phyloP scores from a whole-genome alignment of 2,113 vertebrate species.

The Amphiprion ocellaris region DNA sequence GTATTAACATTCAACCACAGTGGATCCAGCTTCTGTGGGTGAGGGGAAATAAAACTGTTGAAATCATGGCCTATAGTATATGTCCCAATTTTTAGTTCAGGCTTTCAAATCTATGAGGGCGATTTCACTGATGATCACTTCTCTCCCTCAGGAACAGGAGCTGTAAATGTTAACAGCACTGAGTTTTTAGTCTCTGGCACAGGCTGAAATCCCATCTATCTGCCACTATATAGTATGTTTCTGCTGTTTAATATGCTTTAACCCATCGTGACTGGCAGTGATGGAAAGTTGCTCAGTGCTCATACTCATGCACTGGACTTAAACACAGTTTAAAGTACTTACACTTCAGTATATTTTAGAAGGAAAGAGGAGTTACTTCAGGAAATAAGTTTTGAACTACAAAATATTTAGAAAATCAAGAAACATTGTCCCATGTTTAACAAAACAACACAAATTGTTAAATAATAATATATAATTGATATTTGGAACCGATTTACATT shows the following conservation, averaged over 20 bases:
- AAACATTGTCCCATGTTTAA: no score
- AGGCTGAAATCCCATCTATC: slow-evolving; percentile 51
- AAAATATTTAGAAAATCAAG: no score
- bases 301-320: not conserved
- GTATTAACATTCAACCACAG: slow-evolving; percentile 26
- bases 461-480: no score
- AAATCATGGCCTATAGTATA: slow-evolving; percentile 43
- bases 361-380: no score
- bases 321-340: not conserved
- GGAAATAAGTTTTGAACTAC: no score
- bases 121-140: slow-evolving; percentile 73
- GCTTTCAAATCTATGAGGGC: slow-evolving; percentile 61
- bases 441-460: no score
- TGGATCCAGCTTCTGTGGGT: slow-evolving; percentile 8
- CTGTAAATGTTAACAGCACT: slow-evolving; percentile 74
- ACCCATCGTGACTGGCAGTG: slow-evolving; percentile 11
- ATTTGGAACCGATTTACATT: no score
- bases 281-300: slow-evolving; percentile 6
- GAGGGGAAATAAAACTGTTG: slow-evolving; percentile 35
- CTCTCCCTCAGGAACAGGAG: slow-evolving; percentile 64
- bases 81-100: slow-evolving; percentile 57
- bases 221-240: slow-evolving; percentile 49
- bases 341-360: no score
- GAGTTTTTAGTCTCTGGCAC: slow-evolving; percentile 63
- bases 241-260: slow-evolving; percentile 63